Percentiles rank a stretch among this genome's conserved stretches.
These are phyloP conservation scores for Lagenorhynchus albirostris DNA, from an alignment of 2,113 vertebrate genomes.

Conservation along the genomic window DNA sequence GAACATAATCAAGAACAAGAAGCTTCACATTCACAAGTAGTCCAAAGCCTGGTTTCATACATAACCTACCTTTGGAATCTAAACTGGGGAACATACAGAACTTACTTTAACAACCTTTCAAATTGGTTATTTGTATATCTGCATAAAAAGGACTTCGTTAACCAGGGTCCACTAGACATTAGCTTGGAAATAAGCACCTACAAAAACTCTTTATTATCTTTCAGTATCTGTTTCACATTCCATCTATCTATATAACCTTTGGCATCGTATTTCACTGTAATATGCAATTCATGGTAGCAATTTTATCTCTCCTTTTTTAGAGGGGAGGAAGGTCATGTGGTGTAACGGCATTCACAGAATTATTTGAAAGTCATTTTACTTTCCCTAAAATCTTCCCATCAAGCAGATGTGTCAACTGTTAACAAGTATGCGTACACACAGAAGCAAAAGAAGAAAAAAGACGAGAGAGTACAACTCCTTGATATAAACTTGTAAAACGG, in stretches of 20 bases:
- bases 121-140: not conserved
- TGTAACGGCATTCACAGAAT: not conserved
- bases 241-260: not conserved
- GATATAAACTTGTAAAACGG: not conserved
- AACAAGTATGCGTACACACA: not conserved
- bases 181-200: not conserved
- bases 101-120: not conserved
- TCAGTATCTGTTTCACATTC: not conserved
- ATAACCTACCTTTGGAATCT: not conserved
- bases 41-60: not conserved
- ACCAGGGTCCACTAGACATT: not conserved
- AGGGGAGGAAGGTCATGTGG: not conserved
- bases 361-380: not conserved
- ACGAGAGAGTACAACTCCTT: not conserved
- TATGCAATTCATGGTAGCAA: not conserved
- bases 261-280: not conserved
- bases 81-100: not conserved
- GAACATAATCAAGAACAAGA: not conserved
- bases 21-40: not conserved
- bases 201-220: not conserved
- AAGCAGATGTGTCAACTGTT: not conserved
- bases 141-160: not conserved
- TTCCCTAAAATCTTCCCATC: not conserved
- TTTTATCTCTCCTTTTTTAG: not conserved
- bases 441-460: not conserved